Evolutionary conservation across 2,797 vertebrate species (phyloP).

Genomic region (Falco naumanni): DNA sequence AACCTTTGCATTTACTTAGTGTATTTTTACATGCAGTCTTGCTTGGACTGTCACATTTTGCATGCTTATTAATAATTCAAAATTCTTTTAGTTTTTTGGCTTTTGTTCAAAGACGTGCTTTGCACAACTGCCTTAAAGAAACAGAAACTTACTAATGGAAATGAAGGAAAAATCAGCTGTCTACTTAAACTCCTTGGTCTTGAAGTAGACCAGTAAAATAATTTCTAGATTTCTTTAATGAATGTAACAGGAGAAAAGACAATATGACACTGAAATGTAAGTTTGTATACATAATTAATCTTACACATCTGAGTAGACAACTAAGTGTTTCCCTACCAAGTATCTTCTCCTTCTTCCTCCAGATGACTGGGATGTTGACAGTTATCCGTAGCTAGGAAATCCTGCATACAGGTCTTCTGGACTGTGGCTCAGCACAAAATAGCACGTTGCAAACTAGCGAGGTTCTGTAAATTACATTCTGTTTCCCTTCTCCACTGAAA

Average conservation of each 20-base stretch:
- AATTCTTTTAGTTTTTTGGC: neutral
- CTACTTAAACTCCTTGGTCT: neutral
- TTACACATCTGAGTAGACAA: neutral
- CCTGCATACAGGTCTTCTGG: neutral
- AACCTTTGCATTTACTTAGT: neutral
- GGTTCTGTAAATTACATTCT: neutral
- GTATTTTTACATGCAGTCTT: neutral
- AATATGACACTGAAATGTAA: neutral
- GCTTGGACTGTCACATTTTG: neutral
- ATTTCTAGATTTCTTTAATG: conserved; percentile 42
- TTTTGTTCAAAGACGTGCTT: conserved; percentile 2
- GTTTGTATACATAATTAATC: neutral
- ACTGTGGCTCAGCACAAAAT: neutral
- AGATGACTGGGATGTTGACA: fast-evolving
- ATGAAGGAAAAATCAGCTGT: neutral
- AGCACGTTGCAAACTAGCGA: fast-evolving
- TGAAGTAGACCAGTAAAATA: conserved; percentile 37
- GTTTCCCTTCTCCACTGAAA: neutral
- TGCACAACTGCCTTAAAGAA: conserved; percentile 10
- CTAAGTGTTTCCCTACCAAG: neutral
- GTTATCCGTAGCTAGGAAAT: neutral
- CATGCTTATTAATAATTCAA: neutral
- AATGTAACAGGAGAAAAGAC: neutral
- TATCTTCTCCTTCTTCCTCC: neutral
- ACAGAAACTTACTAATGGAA: neutral